Percentiles rank a stretch among this genome's conserved stretches.
Evolutionary conservation across 2,113 vertebrate genomes (phyloP).

Genomic region (Dryoscopus gambensis): DNA sequence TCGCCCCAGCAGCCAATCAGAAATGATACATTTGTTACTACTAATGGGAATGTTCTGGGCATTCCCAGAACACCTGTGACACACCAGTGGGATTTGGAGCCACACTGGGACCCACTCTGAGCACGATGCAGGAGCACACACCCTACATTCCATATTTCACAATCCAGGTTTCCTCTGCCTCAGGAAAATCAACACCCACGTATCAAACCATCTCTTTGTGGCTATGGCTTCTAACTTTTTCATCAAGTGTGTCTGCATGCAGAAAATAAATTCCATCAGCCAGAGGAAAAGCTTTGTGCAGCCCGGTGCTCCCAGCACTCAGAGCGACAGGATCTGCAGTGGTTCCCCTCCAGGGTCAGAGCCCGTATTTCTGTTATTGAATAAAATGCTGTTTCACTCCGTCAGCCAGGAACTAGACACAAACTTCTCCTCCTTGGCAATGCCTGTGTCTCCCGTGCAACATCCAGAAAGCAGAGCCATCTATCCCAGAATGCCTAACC

Average conservation of each 20-base stretch:
- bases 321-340: not conserved
- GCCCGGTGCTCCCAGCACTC: not conserved
- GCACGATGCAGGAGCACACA: rapidly evolving
- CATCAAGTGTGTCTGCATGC: not conserved
- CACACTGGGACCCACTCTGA: rapidly evolving
- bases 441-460: not conserved
- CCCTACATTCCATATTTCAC: not conserved
- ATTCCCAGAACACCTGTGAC: not conserved
- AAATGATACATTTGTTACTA: not conserved
- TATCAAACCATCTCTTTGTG: not conserved
- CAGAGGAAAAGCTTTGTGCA: not conserved
- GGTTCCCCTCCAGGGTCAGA: not conserved
- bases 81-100: not conserved
- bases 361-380: not conserved
- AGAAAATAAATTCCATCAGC: not conserved
- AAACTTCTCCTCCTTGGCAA: not conserved
- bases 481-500: not conserved
- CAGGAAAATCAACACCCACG: not conserved
- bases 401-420: not conserved
- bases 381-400: not conserved
- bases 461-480: not conserved
- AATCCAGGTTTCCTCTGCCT: not conserved
- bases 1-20: not conserved
- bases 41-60: not conserved
- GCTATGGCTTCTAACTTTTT: not conserved